phyloP scores from a whole-genome alignment of 2,888 invertebrate genomes.

The Argynnis bischoffii region DNA sequence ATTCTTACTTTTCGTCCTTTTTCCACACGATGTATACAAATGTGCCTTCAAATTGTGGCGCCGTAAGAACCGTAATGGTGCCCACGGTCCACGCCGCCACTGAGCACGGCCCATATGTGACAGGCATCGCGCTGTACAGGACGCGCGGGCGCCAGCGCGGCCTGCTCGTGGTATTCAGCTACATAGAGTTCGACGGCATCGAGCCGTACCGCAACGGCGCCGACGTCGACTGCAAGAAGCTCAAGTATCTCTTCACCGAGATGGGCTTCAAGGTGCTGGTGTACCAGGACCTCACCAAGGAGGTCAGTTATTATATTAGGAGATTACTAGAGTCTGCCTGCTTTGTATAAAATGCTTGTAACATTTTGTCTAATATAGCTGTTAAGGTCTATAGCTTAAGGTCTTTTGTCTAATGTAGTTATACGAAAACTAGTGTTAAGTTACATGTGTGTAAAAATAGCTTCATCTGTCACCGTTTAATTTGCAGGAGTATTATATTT shows the following conservation, averaged over 20 bases:
- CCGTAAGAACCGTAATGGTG: too few relatives aligned
- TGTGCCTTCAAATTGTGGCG: too few relatives aligned
- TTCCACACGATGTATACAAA: too few relatives aligned
- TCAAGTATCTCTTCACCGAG: slow-evolving; percentile 82
- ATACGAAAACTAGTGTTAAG: too few relatives aligned
- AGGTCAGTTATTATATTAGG: slow-evolving; percentile 53
- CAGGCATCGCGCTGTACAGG: slow-evolving; percentile 70
- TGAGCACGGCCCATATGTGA: too few relatives aligned
- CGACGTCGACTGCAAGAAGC: slow-evolving; percentile 81
- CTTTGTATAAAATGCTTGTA: neutral
- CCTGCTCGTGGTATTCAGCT: slow-evolving; percentile 83
- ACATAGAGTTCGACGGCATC: slow-evolving; percentile 75
- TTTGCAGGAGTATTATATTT: too few relatives aligned
- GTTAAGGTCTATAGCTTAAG: neutral
- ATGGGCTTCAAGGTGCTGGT: slow-evolving; percentile 79
- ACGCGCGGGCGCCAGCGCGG: slow-evolving; percentile 83
- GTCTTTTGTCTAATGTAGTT: too few relatives aligned
- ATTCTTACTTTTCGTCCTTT: too few relatives aligned
- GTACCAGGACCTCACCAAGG: slow-evolving; percentile 65
- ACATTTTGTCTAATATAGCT: neutral
- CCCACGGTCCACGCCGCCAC: too few relatives aligned
- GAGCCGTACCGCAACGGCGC: slow-evolving; percentile 79
- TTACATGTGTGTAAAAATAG: too few relatives aligned
- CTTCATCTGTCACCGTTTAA: too few relatives aligned
- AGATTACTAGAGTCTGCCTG: too few relatives aligned